Evolutionary conservation across 2,888 invertebrate genomes (phyloP), one percentile per base, ranked within the genome.

Genomic region (Harpalus rufipes): DNA sequence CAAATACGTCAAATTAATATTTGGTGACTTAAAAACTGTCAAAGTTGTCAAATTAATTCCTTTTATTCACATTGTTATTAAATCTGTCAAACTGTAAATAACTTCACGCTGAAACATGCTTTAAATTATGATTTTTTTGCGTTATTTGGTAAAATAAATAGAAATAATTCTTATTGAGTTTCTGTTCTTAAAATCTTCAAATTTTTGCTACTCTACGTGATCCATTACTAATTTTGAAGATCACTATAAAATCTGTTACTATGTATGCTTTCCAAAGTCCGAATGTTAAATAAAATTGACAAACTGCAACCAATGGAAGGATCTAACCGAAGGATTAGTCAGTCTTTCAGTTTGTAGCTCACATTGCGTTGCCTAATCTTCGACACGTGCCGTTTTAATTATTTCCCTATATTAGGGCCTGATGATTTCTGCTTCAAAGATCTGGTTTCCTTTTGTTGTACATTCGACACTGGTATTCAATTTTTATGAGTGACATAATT

Each of bases 341-440:
- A 51, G 44, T 51, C 44, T 51, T 51, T 12, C 44, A 51, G 44
- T 12, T 51, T 51, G 44, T 12, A 51, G 44, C 44, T 12, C 10
- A 0, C 12, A 12, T 10, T 51, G 10, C 12, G 10, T 51, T 51
- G 44, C 44, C 10, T 51, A 51, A 51, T 51, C 44, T 51, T 51
- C 10, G 44, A 8, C 44, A 51, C 44, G 44, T 51, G 44, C 44
- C 44, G 6, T 51, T 51, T 51, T 51, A 51, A 51, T 51, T 51
- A 51, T 51, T 51, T 51, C 44, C 44, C 44, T 51, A 51, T 51
- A 51, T 51, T 51, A 51, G 44, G 44, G 44, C 44, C 44, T 51
- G 44, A 12, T 51, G 44, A 51, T 51, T 51, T 51, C 44, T 51
- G 44, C 44, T 12, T 51, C 44, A 51, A 51, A 51, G 44, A 51